A percentile compares a stretch with the other conserved stretches of the same genome.
Conservation (phyloP, 2,888 invertebrate genomes). For the Papilio gigon region DNA sequence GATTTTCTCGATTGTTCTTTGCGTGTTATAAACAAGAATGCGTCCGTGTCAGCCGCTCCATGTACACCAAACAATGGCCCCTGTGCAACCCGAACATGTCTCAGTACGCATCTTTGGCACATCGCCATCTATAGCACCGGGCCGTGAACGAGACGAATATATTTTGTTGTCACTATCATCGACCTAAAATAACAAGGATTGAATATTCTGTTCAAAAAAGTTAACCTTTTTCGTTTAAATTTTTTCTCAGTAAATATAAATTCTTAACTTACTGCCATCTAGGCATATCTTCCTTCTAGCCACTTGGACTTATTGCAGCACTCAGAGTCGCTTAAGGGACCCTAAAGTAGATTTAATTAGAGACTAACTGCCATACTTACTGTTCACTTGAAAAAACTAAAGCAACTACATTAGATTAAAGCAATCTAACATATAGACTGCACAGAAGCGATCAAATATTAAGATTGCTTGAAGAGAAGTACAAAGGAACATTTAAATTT, state of each 20-base stretch:
- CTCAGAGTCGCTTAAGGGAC: no score
- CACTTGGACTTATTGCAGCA: no score
- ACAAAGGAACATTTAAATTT: not conserved
- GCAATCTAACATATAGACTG: no score
- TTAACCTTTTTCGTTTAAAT: no score
- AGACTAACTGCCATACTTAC: no score
- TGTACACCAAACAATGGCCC: conserved; percentile 24
- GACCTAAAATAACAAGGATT: conserved; percentile 1
- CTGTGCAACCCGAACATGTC: conserved; percentile 27
- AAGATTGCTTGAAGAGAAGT: not conserved
- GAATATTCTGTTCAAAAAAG: not conserved
- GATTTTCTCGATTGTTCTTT: conserved; percentile 8
- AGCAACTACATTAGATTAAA: no score
- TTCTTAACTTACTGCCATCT: no score
- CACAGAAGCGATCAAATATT: not conserved
- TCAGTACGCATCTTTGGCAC: conserved; percentile 23
- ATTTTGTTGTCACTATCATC: conserved; percentile 9
- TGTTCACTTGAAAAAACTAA: no score
- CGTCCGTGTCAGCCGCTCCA: conserved; percentile 1
- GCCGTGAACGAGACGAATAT: conserved; percentile 7
- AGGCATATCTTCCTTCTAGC: no score
- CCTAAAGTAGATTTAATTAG: no score
- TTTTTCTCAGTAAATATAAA: no score
- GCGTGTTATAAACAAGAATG: conserved; percentile 12
- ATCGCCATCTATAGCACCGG: conserved; percentile 24